phyloP scores from a whole-genome alignment of 1,140 invertebrate genomes.

The Zaprionus taronus region DNA sequence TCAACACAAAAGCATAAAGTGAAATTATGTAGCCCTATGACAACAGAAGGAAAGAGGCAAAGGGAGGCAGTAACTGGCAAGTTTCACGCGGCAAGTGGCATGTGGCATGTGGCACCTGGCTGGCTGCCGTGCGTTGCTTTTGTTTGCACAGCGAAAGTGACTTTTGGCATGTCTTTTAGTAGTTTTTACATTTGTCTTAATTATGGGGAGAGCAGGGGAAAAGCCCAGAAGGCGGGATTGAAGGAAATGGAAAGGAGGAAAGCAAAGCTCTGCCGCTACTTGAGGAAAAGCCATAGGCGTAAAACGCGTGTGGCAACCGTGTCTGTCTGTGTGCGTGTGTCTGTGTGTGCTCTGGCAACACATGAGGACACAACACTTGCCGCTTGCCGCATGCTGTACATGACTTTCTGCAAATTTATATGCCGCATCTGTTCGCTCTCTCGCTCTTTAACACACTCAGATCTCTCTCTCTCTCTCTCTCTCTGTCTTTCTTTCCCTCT shows the following conservation, averaged over 20 bases:
- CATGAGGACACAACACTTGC: conserved; percentile 66
- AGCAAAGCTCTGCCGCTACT: conserved; percentile 38
- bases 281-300: conserved; percentile 40
- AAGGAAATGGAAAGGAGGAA: not conserved
- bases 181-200: conserved; percentile 80
- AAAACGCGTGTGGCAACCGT: not conserved
- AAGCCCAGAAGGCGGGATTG: not conserved
- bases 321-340: not conserved
- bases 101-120: conserved; percentile 14
- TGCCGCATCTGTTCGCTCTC: conserved; percentile 51
- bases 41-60: conserved; percentile 6
- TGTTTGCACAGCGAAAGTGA: conserved; percentile 46
- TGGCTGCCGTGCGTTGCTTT: conserved; percentile 25
- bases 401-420: conserved; percentile 74
- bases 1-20: conserved; percentile 59
- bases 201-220: conserved; percentile 44
- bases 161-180: conserved; percentile 60
- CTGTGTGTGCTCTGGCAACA: conserved; percentile 25
- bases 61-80: not conserved
- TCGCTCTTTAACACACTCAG: not conserved
- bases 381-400: conserved; percentile 53
- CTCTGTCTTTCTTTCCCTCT: not conserved
- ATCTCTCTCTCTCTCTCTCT: conserved; percentile 7
- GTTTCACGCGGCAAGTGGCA: not conserved
- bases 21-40: conserved; percentile 55